Percentiles rank a stretch among this genome's conserved stretches.
Conservation (phyloP, 1,140 invertebrate genomes). For the Vanessa atalanta region DNA sequence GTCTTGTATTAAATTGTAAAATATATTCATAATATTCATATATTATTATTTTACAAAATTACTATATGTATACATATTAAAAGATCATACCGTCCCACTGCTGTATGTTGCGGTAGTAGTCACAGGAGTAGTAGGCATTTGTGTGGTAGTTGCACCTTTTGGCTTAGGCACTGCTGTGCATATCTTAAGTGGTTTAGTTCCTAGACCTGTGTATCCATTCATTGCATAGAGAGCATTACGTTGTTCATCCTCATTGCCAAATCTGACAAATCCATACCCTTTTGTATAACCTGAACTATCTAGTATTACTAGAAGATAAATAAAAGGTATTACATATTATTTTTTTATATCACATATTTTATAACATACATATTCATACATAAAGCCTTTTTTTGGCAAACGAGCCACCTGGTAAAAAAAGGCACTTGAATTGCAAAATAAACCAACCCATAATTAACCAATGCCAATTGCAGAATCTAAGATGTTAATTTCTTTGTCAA, state of each 20-base stretch:
- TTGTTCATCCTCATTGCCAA: constrained; percentile 96
- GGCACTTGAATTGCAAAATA: too few species aligned
- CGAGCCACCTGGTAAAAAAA: too few species aligned
- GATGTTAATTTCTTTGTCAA: too few species aligned
- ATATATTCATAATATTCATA: too few species aligned
- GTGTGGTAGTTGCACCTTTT: constrained; percentile 75
- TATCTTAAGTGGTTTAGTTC: constrained; percentile 93
- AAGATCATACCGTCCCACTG: constrained; percentile 61
- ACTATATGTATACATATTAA: constrained; percentile 5
- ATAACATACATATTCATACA: neutral
- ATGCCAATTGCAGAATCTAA: too few species aligned
- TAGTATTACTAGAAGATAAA: constrained; percentile 86
- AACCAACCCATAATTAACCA: too few species aligned
- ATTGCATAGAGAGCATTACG: constrained; percentile 94
- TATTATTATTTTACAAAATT: too few species aligned
- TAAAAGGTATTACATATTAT: neutral
- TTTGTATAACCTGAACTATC: constrained; percentile 94
- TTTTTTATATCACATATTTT: neutral
- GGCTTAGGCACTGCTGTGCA: constrained; percentile 94
- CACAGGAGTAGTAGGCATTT: constrained; percentile 63
- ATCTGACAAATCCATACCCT: constrained; percentile 98
- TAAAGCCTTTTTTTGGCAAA: too few species aligned
- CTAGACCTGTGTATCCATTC: constrained; percentile 92
- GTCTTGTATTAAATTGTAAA: neutral
- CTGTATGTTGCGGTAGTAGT: constrained; percentile 55